These are phyloP conservation scores for Hypsibius dujardini DNA, from an alignment of 1,140 invertebrate species.

Conservation along the genomic window DNA sequence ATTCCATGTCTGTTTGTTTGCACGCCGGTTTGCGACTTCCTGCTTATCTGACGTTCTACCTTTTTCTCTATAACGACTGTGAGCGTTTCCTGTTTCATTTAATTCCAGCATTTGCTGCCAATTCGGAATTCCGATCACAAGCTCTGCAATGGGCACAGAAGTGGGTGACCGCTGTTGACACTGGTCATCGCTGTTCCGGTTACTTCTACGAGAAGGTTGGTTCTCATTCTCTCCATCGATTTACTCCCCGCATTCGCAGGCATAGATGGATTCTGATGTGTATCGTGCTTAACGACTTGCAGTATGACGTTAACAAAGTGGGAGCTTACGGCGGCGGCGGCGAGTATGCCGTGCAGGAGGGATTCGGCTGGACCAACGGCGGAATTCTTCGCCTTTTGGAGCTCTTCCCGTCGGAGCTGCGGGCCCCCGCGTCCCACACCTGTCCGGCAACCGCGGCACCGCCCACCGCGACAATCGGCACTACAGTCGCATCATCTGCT, in stretches of 20 bases:
- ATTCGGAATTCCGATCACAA: background rate
- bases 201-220: constrained; percentile 1
- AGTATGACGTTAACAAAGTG: background rate
- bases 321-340: background rate
- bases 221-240: background rate
- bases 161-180: background rate
- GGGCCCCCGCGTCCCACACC: no score
- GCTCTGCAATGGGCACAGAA: background rate
- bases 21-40: background rate
- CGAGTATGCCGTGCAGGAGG: background rate
- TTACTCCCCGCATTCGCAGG: no score
- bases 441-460: no score
- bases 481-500: no score
- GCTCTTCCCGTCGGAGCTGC: background rate
- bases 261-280: background rate
- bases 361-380: constrained; percentile 1
- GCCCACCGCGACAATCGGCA: no score
- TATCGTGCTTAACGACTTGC: background rate
- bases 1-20: background rate
- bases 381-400: background rate
- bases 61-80: background rate
- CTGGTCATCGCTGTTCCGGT: background rate
- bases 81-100: background rate
- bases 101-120: background rate
- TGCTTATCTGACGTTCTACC: background rate